A percentile compares a stretch with the other conserved stretches of the same genome.
These are phyloP conservation scores for Lycocerus yunnanus DNA, from an alignment of 2,888 invertebrate genomes.

Conservation along the genomic window DNA sequence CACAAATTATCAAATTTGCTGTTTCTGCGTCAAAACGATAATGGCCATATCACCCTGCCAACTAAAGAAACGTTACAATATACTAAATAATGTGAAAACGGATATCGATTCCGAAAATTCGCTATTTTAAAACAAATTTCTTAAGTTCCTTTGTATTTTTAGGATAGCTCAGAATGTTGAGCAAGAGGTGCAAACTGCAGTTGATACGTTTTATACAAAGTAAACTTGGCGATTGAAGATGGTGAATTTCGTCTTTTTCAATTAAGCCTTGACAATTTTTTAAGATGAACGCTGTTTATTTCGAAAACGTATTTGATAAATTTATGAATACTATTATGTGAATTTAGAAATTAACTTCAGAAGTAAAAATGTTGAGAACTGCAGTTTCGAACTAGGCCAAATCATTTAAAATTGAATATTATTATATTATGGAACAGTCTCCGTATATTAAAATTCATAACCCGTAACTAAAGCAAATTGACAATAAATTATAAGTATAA, in stretches of 20 bases:
- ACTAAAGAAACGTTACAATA: neutral
- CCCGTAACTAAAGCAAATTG: neutral
- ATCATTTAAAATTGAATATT: neutral
- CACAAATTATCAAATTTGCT: neutral
- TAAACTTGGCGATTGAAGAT: too few species aligned
- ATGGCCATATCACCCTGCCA: neutral
- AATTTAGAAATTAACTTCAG: too few species aligned
- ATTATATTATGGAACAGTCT: neutral
- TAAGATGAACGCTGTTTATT: too few species aligned
- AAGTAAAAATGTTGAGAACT: neutral
- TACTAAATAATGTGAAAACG: neutral
- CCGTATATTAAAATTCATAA: neutral
- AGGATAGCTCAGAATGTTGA: neutral
- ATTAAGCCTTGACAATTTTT: too few species aligned
- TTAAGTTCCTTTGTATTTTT: neutral
- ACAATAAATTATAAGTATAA: neutral
- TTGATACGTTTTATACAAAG: too few species aligned
- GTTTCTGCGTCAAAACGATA: neutral
- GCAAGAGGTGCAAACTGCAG: too few species aligned
- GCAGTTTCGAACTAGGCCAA: neutral
- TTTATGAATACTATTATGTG: too few species aligned
- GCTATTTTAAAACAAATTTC: neutral
- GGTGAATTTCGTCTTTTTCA: too few species aligned
- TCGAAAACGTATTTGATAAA: too few species aligned
- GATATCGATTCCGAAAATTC: neutral